Evolutionary conservation across 2,113 vertebrate genomes (phyloP), one percentile per base, ranked within the genome.

Genomic region (Sylvietta virens): DNA sequence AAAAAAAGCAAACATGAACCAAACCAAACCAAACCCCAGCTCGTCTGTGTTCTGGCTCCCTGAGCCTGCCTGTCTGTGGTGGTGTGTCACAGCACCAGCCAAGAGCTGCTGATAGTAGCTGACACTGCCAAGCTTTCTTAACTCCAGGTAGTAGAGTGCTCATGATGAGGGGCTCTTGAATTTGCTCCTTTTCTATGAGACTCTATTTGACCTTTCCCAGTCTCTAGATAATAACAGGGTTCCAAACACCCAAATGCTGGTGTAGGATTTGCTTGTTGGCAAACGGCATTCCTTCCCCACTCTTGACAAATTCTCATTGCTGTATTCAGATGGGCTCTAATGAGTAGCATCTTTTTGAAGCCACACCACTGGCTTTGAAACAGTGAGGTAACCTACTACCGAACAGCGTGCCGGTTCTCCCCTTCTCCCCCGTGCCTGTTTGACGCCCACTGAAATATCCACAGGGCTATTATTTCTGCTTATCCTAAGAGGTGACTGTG

Each of bases 401-500:
- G 2, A 72, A 11, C n/a, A 16, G 48, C 0, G 0, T 35, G 12
- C 61, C 2, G 0, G 31, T 39, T 72, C 48, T 79, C 28, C 77
- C n/a, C 47, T 51, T 42, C n/a, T 50, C 50, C 72, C 47, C 9
- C 5, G 15, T 81, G 69, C 77, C 40, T 64, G 42, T 54, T 35
- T 84, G 79, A 42, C 60, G 20, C 30, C 66, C 86, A 37, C 18
- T 66, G 30, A 81, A 83, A 71, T 33, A 83, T 47, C 76, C 15
- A 5, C 13, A 21, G 64, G 47, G 54, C 62, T 70, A 4, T 39
- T 53, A 54, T 81, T 90, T 86, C 61, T 93, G 95, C 60, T 70
- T 92, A 53, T 73, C 79, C 67, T 58, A 57, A 80, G 64, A 61
- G 82, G 78, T 10, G 3, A 18, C 66, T 73, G 87, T 42, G 61